A percentile compares a stretch with the other conserved stretches of the same genome.
Evolutionary conservation across 2,113 vertebrate genomes (phyloP).

Genomic region (Orthochromis malagaraziensis): DNA sequence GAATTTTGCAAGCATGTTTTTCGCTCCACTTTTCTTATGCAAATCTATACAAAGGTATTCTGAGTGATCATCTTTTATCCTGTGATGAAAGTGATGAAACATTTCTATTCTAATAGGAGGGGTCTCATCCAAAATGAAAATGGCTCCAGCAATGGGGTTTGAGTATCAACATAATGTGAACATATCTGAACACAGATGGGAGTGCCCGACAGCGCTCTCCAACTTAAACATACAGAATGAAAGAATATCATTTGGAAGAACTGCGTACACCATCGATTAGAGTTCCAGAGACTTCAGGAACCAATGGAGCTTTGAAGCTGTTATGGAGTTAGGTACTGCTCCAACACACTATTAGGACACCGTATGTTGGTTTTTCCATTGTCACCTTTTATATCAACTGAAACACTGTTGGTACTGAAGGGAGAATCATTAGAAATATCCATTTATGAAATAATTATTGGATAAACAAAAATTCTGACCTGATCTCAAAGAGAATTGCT

Average conservation of each 20-base stretch:
- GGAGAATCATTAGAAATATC: not conserved
- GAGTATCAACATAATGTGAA: not conserved
- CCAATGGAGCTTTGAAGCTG: not conserved
- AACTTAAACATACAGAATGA: not conserved
- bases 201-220: not conserved
- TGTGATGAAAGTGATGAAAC: not conserved
- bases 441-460: not conserved
- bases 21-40: not conserved
- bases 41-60: not conserved
- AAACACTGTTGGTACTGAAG: fast-evolving
- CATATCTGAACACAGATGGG: not conserved
- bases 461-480: not conserved
- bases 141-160: not conserved
- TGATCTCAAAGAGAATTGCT: not conserved
- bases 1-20: not conserved
- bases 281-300: not conserved
- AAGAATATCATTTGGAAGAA: fast-evolving
- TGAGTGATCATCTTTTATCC: not conserved
- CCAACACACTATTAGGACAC: not conserved
- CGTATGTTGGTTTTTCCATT: fast-evolving
- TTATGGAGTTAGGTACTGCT: not conserved
- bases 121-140: not conserved
- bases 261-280: not conserved
- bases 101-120: not conserved
- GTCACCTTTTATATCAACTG: not conserved